Conservation (phyloP, 2,888 invertebrate genomes). For the Imbricaverruca yamaguchii region DNA sequence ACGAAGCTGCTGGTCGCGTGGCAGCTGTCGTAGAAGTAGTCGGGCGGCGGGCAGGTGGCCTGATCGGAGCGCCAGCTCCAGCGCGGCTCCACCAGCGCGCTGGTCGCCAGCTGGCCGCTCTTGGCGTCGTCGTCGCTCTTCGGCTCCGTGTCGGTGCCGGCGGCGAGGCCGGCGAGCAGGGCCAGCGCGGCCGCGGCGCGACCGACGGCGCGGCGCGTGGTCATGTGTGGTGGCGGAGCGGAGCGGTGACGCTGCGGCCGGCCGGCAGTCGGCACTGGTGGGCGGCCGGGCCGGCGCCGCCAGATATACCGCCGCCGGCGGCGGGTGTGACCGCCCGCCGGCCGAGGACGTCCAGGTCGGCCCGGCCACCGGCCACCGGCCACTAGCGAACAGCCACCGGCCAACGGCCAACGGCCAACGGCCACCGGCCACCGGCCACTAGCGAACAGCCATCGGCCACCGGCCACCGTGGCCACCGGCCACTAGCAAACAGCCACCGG, state of each 20-base stretch:
- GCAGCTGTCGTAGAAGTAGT: background rate
- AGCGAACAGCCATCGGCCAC: too few species aligned
- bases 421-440: too few species aligned
- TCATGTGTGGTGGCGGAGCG: background rate
- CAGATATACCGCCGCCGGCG: background rate
- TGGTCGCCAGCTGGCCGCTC: background rate
- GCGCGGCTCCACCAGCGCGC: constrained; percentile 1
- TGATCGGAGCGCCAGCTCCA: background rate
- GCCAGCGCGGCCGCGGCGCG: background rate
- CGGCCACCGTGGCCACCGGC: too few species aligned
- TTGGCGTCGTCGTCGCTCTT: background rate
- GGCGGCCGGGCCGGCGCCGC: background rate
- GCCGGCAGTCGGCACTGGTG: background rate
- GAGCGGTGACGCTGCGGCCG: background rate
- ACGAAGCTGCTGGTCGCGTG: background rate
- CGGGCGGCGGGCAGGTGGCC: background rate
- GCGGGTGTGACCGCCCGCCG: background rate
- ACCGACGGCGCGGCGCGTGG: background rate
- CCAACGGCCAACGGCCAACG: too few species aligned
- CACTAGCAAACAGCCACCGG: too few species aligned
- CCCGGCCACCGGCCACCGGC: too few species aligned
- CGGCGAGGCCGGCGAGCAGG: background rate
- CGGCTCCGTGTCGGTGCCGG: too few species aligned
- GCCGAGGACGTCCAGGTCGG: too few species aligned
- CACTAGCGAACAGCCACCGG: too few species aligned